These are phyloP conservation scores for Tupaia tana DNA, from an alignment of 2,113 vertebrate species.

Conservation along the genomic window DNA sequence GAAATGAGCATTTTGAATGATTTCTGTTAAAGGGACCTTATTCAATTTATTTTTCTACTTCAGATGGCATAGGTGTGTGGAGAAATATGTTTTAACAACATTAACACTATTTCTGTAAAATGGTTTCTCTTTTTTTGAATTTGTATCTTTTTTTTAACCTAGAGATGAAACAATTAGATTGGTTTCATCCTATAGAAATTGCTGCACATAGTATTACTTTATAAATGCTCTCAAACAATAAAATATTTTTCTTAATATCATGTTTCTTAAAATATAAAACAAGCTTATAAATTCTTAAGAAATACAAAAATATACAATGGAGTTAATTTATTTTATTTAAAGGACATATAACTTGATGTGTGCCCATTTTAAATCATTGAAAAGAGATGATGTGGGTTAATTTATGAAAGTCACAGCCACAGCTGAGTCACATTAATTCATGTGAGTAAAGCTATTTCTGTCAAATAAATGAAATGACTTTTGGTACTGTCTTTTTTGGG, in stretches of 20 bases:
- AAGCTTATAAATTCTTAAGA: conserved; percentile 60
- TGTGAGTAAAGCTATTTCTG: conserved; percentile 26
- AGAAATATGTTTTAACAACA: neutral
- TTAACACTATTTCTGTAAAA: neutral
- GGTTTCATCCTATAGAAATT: conserved; percentile 60
- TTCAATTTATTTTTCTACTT: neutral
- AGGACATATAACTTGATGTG: conserved; percentile 49
- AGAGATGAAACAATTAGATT: neutral
- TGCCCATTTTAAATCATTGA: conserved; percentile 56
- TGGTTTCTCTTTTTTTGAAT: neutral
- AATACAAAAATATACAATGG: conserved; percentile 64
- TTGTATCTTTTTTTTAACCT: conserved; percentile 21
- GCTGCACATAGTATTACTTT: conserved; percentile 58
- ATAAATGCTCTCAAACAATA: conserved; percentile 58
- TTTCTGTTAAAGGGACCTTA: neutral
- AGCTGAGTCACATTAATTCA: conserved; percentile 59
- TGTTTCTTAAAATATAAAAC: conserved; percentile 73
- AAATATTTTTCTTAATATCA: conserved; percentile 62
- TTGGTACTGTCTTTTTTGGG: neutral
- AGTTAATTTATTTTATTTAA: conserved; percentile 56
- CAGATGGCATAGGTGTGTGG: neutral
- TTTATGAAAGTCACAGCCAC: conserved; percentile 53
- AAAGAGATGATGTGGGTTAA: conserved; percentile 57
- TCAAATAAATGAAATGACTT: conserved; percentile 50
- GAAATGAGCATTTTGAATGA: conserved; percentile 4